Base-by-base conservation (phyloP, 2,888 invertebrate genomes). In the Spodoptera picta region DNA sequence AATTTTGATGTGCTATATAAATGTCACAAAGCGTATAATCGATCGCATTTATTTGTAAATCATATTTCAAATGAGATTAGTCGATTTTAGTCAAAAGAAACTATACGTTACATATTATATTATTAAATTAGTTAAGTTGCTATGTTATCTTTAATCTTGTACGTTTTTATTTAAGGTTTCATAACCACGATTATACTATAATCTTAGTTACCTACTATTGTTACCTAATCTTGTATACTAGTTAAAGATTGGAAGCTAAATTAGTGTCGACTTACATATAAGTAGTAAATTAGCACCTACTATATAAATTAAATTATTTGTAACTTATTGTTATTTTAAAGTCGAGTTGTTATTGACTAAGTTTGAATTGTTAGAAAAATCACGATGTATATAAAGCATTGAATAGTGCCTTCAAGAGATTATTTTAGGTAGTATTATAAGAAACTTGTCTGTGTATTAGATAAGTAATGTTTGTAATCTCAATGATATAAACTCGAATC, bases 391-490 rank as follows among this genome's bases (percentile, higher is more conserved):
- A 71, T 69, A 65, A 36, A 36, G 7, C 36, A 36, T 36, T 9
- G 36, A 36, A 36, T 36, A 73, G 79, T 80, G 79, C 84, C 82
- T 80, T 75, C 59, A 73, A 75, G 81, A 80, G 80, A 75, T 82
- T 79, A 73, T 73, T 69, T 67, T 73, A 69, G 52, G 42, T 75
- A 69, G 60, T 48, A 45, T 65, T 74, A 79, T 73, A 65, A 36
- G 36, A 70, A 78, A 69, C 77, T 79, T 79, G 69, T 73, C 41
- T 73, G 41, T 14, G 49, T 67, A 69, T 59, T 65, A 74, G 58
- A 65, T 72, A 76, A 69, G 72, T 79, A 52, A 65, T 68, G 78
- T 83, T 83, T 83, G 79, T 80, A 82, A 84, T 84, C 84, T 84
- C 82, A 79, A 73, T 60, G 71, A 65, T 73, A 73, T 76, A 73